Evolutionary conservation across 2,113 vertebrate species (phyloP), one percentile per base, ranked within the genome.

Genomic region (Upupa epops): DNA sequence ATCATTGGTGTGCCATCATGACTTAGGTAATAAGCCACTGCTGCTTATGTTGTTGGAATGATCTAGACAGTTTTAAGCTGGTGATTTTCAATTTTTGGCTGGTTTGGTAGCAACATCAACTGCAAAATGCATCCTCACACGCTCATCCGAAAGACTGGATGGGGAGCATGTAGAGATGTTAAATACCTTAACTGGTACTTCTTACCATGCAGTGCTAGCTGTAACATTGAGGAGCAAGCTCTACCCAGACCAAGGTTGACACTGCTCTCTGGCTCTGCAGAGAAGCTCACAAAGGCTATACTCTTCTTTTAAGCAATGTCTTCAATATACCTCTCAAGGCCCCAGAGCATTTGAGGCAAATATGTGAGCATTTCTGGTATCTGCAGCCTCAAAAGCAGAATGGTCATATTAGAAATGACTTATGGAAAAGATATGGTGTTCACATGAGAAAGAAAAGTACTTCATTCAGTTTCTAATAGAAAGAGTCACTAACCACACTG

Each of bases 1-100:
- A 71, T 52, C n/a, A 56, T 52, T 64, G 34, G 20, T 76, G 29
- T 60, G 46, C 18, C 34, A 49, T 75, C 66, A 45, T 36, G 18
- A 72, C n/a, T 66, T 75, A 69, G 37, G 29, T 48, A 68, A 75
- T 60, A 13, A 84, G 10, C 20, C 31, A 55, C 42, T 34, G 40
- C 12, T 31, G 21, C 13, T 56, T 42, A 60, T 3, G 13, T 19
- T 80, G 49, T 52, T 72, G 34, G n/a, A 78, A 74, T 8, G 8
- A 87, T 17, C 19, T 46, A 59, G 17, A 36, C 1, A 40, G 70
- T 91, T 60, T 74, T 64, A 71, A 72, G n/a, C 24, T 21, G 8
- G 14, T 69, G 24, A 75, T 54, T 72, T 90, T 72, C 42, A 88
- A 69, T 11, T 93, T 93, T 83, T 56, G 36, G 9, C 11, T 54